Conservation (phyloP, 1,140 invertebrate species). For the Grapholita molesta region DNA sequence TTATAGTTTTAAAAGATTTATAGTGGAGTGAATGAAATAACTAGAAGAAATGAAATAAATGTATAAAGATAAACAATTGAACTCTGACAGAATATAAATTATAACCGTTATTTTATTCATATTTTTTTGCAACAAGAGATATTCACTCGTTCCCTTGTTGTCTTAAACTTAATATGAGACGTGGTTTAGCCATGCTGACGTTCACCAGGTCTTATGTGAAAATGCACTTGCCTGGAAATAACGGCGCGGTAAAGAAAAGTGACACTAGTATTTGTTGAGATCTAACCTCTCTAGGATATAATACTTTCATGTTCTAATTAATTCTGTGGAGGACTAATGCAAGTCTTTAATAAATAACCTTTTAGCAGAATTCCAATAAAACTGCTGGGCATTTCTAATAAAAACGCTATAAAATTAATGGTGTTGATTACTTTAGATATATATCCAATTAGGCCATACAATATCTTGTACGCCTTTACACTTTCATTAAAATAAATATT, state of each 20-base stretch:
- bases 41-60: too few species aligned
- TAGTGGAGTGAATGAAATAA: too few species aligned
- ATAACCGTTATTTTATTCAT: too few species aligned
- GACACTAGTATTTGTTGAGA: neutral
- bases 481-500: too few species aligned
- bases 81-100: too few species aligned
- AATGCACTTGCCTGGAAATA: neutral
- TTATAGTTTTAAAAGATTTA: too few species aligned
- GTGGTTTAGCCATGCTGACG: neutral
- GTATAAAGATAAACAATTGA: too few species aligned
- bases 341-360: neutral
- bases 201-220: neutral
- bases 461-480: too few species aligned
- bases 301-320: neutral
- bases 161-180: neutral
- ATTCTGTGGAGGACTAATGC: neutral
- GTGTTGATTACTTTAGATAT: too few species aligned
- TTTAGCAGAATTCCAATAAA: slow-evolving; percentile 7
- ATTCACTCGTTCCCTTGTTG: too few species aligned
- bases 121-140: too few species aligned
- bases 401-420: slow-evolving; percentile 15
- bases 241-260: neutral
- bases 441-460: too few species aligned
- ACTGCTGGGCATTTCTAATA: neutral
- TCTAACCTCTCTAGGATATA: neutral